These are phyloP conservation scores for Seira ritae DNA, from an alignment of 2,888 invertebrate species.

Conservation along the genomic window DNA sequence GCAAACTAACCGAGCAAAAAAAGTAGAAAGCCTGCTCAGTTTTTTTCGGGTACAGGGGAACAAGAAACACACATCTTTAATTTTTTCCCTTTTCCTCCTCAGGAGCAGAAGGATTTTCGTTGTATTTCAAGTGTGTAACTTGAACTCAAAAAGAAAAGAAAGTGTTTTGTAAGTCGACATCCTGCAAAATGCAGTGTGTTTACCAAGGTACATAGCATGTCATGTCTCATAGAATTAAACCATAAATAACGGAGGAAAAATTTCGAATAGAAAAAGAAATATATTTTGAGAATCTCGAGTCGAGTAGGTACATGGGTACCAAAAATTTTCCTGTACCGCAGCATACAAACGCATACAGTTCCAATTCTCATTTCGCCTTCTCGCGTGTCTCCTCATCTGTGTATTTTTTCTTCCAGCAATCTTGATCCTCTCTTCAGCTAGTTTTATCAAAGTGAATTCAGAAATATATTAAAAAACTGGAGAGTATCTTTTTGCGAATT, in stretches of 20 bases:
- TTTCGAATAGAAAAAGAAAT: constrained; percentile 25
- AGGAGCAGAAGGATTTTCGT: too few species aligned
- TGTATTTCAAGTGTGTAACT: too few species aligned
- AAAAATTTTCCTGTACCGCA: too few species aligned
- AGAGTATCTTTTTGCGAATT: too few species aligned
- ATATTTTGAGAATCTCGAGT: constrained; percentile 25
- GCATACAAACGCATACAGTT: too few species aligned
- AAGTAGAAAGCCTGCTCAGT: not conserved
- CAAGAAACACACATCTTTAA: too few species aligned
- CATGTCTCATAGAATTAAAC: constrained; percentile 39
- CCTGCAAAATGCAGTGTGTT: constrained; percentile 29
- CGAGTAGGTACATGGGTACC: constrained; percentile 36
- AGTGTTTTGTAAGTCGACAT: constrained; percentile 12
- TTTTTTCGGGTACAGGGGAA: too few species aligned
- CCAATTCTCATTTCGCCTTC: too few species aligned
- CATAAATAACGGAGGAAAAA: constrained; percentile 43
- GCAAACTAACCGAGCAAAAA: not conserved
- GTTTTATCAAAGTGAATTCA: too few species aligned
- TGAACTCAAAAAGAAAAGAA: constrained; percentile 4
- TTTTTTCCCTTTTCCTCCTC: too few species aligned
- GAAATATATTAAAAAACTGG: too few species aligned
- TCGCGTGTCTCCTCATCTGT: too few species aligned
- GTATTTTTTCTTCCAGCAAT: not conserved
- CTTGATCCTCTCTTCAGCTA: constrained; percentile 13
- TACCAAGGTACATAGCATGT: constrained; percentile 9